Base-by-base conservation (phyloP, 64 coral and sea anemone genomes). In the Stichodactyla helianthus region DNA sequence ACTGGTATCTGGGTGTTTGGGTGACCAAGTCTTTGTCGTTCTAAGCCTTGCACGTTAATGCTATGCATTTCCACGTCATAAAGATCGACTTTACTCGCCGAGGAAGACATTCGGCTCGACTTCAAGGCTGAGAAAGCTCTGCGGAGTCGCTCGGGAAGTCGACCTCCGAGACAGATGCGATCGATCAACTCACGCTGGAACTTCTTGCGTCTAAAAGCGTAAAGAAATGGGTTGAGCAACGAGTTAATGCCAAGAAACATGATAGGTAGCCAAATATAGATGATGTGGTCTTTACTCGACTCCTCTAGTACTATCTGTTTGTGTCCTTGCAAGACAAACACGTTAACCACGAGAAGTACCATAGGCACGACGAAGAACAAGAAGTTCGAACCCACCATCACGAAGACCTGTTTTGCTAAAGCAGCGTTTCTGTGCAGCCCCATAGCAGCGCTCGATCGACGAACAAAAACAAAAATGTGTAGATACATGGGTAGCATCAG, bases 341-440 rank as follows among this genome's bases (percentile, higher is more conserved):
- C 59, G 55, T 84, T 58, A 23, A 84, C 55, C 6, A 91, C 83
- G 6, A 91, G 65, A 16, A 91, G 18, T 22, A 80, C 77, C 71
- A 91, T 86, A 18, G 89, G 84, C 0, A 71, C 52, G 20, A 81
- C 59, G 14, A 91, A 63, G 19, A 91, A 63, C 8, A 91, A 0
- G 60, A 91, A 86, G 81, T 87, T 87, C 8, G 71, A 59, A 22
- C 86, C 86, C 17, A 87, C 50, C 68, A 76, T 53, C 50, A 87
- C 26, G 7, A 26, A 25, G 13, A 87, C n/a, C 52, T 76, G 17
- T 51, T 87, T 87, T 12, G 86, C 86, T 58, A 87, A 56, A 51
- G 86, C 68, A 54, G 86, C 63, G n/a, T 77, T 61, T 44, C 86
- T 50, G 7, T 87, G 63, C 51, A 87, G 31, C 27, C 86, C 68